Evolutionary conservation across 2,113 vertebrate genomes (phyloP).

Genomic region (Anas platyrhynchos): DNA sequence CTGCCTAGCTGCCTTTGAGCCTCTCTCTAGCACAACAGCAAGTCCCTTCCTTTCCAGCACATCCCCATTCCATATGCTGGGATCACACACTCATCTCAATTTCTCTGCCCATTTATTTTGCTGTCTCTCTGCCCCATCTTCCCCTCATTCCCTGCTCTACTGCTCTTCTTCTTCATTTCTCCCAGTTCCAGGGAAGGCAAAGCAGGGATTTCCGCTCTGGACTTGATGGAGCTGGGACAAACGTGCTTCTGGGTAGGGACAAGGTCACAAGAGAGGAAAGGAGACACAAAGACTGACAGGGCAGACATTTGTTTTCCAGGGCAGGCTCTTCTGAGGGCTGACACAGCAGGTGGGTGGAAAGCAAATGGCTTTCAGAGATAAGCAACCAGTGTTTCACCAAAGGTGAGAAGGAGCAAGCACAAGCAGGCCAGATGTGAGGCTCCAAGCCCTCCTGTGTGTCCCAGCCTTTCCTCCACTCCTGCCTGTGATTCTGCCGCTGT

Average conservation of each 20-base stretch:
- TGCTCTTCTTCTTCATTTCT: not conserved
- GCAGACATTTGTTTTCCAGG: not conserved
- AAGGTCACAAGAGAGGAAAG: not conserved
- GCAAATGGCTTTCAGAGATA: not conserved
- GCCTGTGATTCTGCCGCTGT: not conserved
- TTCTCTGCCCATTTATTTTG: not conserved
- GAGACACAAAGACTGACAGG: not conserved
- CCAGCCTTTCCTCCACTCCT: not conserved
- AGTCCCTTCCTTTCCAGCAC: not conserved
- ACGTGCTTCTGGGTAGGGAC: not conserved
- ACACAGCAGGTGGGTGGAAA: not conserved
- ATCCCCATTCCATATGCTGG: not conserved
- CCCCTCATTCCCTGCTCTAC: not conserved
- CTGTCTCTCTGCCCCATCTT: not conserved
- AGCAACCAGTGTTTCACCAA: not conserved
- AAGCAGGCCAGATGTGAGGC: not conserved
- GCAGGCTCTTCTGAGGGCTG: not conserved
- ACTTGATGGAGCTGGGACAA: not conserved
- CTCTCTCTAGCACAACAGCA: not conserved
- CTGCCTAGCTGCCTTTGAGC: not conserved
- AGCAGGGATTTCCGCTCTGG: not conserved
- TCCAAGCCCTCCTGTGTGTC: rapidly evolving
- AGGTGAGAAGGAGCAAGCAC: not conserved
- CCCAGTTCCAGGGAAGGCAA: not conserved
- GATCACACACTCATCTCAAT: not conserved